Percentiles rank a stretch among this genome's conserved stretches.
Evolutionary conservation across 1,140 invertebrate species (phyloP).

Genomic region (Stenopsyche tienmushanensis): DNA sequence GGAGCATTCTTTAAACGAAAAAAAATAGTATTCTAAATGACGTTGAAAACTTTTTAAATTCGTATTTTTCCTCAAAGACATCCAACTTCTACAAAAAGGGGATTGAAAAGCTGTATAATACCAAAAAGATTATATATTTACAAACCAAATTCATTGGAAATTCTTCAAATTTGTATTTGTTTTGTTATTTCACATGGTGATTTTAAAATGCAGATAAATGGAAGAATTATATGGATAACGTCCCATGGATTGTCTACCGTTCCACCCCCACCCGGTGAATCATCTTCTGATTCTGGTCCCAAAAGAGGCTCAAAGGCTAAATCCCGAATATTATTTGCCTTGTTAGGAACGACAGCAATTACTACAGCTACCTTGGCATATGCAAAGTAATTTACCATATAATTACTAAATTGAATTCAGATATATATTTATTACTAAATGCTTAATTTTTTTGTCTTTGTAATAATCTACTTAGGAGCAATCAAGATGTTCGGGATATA

Average conservation of each 20-base stretch:
- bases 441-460: neutral
- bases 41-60: no score
- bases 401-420: neutral
- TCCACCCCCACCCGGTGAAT: slow-evolving; percentile 11
- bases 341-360: slow-evolving; percentile 33
- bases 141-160: no score
- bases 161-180: no score
- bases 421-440: neutral
- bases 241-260: slow-evolving; percentile 4
- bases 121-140: no score
- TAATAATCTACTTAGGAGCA: slow-evolving; percentile 21
- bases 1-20: no score
- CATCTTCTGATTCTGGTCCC: neutral
- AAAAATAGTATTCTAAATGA: no score
- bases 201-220: neutral
- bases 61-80: no score
- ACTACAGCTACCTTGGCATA: slow-evolving; percentile 36
- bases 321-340: slow-evolving; percentile 25
- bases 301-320: neutral
- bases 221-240: slow-evolving; percentile 6
- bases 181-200: no score
- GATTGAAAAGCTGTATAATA: no score
- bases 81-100: no score
- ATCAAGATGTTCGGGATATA: slow-evolving; percentile 34
- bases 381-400: slow-evolving; percentile 31